Evolutionary conservation across 2,797 vertebrate genomes (phyloP), one percentile per base, ranked within the genome.

Genomic region (Poeciliopsis paucimaculata): DNA sequence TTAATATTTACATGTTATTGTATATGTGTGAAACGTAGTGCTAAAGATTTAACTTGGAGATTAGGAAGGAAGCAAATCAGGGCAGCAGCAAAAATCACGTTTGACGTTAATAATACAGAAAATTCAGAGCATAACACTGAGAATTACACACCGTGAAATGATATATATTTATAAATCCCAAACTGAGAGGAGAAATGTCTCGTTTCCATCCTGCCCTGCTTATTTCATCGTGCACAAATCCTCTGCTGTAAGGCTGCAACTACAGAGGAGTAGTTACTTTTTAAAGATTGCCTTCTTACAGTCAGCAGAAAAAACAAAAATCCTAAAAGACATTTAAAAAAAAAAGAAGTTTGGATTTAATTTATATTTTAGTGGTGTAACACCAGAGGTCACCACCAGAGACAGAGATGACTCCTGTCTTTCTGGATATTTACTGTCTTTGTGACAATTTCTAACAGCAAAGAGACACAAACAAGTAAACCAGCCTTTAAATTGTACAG

Each of bases 1-100:
- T 68, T 13, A 26, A 41, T 68, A n/a, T 18, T 77, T 47, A 86
- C 89, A 91, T 93, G 92, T 92, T 93, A 89, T 89, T 93, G 87
- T 88, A 86, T 84, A 89, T 72, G 73, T 82, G 80, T 78, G 84
- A 90, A 91, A 90, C 39, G 43, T 77, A 78, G 88, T 41, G 62
- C 74, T 78, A 89, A 87, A 90, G 76, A 41, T 78, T 23, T 85
- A 82, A 80, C 64, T 26, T 36, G 72, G 5, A 26, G 75, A 53
- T 79, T 8, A 55, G 46, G 49, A 68, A 78, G 66, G 39, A 57
- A 79, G 49, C 81, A 78, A 87, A 84, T 75, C 68, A 71, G 84
- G 41, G 43, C 70, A 76, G 79, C 62, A 62, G 74, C 70, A 64
- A 64, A 34, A 64, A 20, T 68, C 39, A 74, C 79, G 46, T 81